Conservation (phyloP, 2,888 invertebrate species). For the Holacanthella duospinosa region DNA sequence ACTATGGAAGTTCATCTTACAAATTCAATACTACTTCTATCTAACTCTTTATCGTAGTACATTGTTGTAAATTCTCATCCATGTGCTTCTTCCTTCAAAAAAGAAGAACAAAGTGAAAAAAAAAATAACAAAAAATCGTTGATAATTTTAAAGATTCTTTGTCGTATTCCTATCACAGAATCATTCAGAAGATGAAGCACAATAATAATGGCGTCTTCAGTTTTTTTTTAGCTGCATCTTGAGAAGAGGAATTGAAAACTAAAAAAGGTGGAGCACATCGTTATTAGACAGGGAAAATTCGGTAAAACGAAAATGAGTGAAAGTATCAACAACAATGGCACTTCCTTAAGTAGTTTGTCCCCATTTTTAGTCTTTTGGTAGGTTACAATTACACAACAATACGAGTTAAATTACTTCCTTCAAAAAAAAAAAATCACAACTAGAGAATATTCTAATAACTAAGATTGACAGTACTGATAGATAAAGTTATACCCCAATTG, state of each 20-base stretch:
- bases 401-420: not conserved
- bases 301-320: not conserved
- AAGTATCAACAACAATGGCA: not conserved
- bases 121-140: not conserved
- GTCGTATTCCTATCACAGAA: constrained; percentile 2
- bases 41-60: too few species aligned
- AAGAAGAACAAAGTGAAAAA: not conserved
- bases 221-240: not conserved
- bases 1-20: too few species aligned
- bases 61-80: too few species aligned
- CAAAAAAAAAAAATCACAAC: not conserved
- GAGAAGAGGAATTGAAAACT: not conserved
- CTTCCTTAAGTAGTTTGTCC: not conserved
- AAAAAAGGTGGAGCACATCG: too few species aligned
- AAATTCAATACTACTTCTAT: too few species aligned
- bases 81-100: too few species aligned
- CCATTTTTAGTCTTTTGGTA: not conserved
- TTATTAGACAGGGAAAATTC: too few species aligned
- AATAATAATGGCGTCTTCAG: not conserved
- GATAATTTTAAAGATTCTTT: not conserved
- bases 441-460: too few species aligned
- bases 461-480: too few species aligned
- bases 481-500: too few species aligned
- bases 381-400: not conserved
- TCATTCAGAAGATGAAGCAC: not conserved